phyloP scores from a whole-genome alignment of 2,113 vertebrate genomes.

The Mastomys coucha region DNA sequence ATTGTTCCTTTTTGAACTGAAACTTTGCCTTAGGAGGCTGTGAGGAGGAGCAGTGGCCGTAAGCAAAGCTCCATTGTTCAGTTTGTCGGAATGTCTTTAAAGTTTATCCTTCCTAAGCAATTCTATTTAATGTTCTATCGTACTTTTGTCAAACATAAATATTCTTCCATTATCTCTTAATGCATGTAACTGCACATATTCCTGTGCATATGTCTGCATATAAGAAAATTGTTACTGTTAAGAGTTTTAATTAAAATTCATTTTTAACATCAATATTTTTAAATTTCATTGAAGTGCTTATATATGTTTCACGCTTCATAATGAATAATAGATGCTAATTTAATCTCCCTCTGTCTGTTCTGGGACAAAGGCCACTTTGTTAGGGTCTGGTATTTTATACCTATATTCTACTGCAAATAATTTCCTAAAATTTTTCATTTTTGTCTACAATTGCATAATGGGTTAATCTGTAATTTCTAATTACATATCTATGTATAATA shows the following conservation, averaged over 20 bases:
- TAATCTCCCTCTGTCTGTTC: neutral
- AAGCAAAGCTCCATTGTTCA: neutral
- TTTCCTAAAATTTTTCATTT: neutral
- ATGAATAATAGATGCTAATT: neutral
- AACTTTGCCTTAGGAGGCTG: neutral
- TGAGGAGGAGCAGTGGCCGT: rapidly evolving
- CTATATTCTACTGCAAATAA: neutral
- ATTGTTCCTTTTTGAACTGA: neutral
- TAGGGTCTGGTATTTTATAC: neutral
- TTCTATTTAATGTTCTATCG: neutral
- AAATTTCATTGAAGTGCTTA: neutral
- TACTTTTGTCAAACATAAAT: neutral
- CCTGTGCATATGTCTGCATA: neutral
- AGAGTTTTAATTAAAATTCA: neutral
- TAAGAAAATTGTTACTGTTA: neutral
- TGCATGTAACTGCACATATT: neutral
- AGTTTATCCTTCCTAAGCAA: neutral
- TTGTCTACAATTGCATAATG: neutral
- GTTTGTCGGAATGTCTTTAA: neutral
- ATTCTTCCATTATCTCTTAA: neutral
- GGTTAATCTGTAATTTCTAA: neutral
- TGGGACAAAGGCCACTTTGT: neutral
- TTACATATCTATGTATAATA: neutral
- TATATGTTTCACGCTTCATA: neutral
- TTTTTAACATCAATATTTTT: neutral